phyloP scores from a whole-genome alignment of 2,113 vertebrate genomes.

The Actenoides hombroni region DNA sequence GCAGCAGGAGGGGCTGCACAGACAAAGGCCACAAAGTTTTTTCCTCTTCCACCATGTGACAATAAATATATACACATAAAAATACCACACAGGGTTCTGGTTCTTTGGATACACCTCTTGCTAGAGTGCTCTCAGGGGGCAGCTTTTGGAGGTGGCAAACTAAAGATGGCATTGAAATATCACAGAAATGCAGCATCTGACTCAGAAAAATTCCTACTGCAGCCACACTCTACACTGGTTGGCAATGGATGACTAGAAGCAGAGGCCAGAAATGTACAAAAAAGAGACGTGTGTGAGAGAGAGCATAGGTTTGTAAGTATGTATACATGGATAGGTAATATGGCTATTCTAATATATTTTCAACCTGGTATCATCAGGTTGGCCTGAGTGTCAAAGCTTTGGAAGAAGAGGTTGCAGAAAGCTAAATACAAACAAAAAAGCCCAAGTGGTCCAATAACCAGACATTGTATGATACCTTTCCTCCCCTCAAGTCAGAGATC shows the following conservation, averaged over 20 bases:
- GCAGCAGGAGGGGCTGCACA: background rate
- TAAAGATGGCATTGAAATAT: background rate
- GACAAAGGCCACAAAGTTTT: background rate
- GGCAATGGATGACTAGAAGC: background rate
- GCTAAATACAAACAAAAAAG: background rate
- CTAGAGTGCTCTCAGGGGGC: background rate
- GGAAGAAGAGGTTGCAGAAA: background rate
- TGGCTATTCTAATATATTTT: background rate
- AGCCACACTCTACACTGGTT: background rate
- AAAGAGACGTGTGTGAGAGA: background rate
- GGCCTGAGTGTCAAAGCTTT: background rate
- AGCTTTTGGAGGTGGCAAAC: background rate
- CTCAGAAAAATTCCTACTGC: background rate
- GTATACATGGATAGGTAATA: background rate
- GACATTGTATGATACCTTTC: background rate
- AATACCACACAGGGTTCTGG: background rate
- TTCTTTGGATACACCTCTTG: background rate
- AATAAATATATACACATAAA: background rate
- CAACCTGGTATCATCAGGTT: background rate
- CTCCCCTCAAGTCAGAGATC: background rate
- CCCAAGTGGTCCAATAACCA: rapidly evolving
- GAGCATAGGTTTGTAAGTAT: rapidly evolving
- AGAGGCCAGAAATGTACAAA: background rate
- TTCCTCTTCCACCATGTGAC: background rate
- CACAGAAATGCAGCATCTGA: background rate